These are phyloP conservation scores for Turritopsis dohrnii DNA, from an alignment of 30 jellyfish, hydroid and myxozoan species.

Conservation along the genomic window DNA sequence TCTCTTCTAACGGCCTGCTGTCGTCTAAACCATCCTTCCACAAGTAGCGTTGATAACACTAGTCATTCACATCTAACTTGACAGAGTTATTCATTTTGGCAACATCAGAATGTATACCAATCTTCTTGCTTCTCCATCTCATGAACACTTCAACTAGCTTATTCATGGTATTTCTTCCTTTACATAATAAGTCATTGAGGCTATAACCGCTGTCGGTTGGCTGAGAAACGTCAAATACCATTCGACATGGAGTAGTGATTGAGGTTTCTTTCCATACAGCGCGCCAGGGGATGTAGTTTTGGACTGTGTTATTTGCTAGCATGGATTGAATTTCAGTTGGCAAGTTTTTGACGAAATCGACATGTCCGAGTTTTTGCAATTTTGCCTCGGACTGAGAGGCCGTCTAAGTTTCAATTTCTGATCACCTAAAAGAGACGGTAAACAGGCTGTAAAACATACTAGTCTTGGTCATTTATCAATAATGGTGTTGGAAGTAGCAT, in stretches of 20 bases:
- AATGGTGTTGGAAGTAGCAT: too few species aligned
- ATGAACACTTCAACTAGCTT: too few species aligned
- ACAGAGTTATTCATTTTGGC: not conserved
- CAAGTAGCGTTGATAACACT: not conserved
- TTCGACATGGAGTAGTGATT: not conserved
- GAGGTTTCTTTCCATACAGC: not conserved
- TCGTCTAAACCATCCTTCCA: not conserved
- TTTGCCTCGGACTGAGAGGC: not conserved
- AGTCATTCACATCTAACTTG: not conserved
- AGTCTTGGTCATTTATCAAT: too few species aligned
- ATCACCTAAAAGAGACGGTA: too few species aligned
- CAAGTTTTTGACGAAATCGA: not conserved
- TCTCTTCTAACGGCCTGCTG: conserved; percentile 4
- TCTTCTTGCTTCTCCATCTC: too few species aligned
- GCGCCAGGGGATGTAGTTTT: not conserved
- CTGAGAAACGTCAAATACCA: not conserved
- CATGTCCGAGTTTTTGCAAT: not conserved
- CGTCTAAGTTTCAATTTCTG: too few species aligned
- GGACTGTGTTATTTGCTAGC: not conserved
- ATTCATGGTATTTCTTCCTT: too few species aligned
- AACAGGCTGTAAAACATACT: too few species aligned
- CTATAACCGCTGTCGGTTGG: not conserved
- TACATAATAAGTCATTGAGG: too few species aligned
- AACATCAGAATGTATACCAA: not conserved
- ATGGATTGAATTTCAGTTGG: not conserved